phyloP scores from a whole-genome alignment of 2,113 vertebrate genomes.

The Synchiropus splendidus region DNA sequence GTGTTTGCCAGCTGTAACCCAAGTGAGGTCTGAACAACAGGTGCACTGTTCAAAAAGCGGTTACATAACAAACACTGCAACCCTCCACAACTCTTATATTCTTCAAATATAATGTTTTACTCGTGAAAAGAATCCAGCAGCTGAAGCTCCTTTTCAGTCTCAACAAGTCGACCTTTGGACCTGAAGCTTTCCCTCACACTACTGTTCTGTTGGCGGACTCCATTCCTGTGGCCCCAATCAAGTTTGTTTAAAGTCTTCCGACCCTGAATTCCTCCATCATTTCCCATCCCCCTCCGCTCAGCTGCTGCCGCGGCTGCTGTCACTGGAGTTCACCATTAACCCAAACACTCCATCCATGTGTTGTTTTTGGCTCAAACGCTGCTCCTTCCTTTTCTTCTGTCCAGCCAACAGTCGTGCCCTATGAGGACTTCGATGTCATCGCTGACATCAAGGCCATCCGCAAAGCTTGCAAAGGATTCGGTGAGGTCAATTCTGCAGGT shows the following conservation, averaged over 20 bases:
- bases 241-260: constrained; percentile 48
- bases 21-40: no score
- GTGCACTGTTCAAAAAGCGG: no score
- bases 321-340: not conserved
- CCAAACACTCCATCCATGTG: constrained; percentile 1
- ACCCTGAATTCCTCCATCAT: constrained; percentile 32
- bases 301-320: constrained; percentile 9
- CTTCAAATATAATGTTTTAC: no score
- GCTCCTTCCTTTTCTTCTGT: not conserved
- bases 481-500: constrained; percentile 34
- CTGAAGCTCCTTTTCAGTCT: not conserved
- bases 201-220: not conserved
- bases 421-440: constrained; percentile 64
- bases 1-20: no score
- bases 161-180: no score
- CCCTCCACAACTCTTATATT: no score
- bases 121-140: no score
- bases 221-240: constrained; percentile 6
- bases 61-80: no score
- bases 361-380: no score
- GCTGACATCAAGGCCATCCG: constrained; percentile 72
- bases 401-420: constrained; percentile 66
- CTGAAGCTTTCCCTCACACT: not conserved
- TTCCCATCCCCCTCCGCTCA: constrained; percentile 18
- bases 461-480: constrained; percentile 72